Evolutionary conservation across 2,888 invertebrate genomes (phyloP), one percentile per base, ranked within the genome.

Genomic region (Athalia circularis): DNA sequence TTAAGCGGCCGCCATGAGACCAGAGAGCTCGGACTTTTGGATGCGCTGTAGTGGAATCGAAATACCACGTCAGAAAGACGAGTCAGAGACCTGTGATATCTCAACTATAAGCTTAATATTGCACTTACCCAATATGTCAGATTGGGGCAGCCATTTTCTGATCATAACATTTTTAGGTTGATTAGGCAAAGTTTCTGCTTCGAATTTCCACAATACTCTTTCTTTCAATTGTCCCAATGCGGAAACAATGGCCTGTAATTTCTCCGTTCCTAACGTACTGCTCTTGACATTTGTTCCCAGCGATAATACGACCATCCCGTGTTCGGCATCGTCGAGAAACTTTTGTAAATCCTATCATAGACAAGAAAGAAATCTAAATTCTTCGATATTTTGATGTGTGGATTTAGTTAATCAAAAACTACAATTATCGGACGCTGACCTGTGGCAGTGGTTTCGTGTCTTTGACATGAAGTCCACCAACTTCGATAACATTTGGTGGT

Each of bases 31-130:
- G 79, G 4, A 81, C 57, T n/a, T 80, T 81, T 3, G 79, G 78
- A 15, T 81, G 80, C 78, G 65, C 81, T 81, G 45, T 48, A 52
- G 3, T 61, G 5, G 48, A 7, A 70, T 2, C 29, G 29, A 29
- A 29, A 29, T 29, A 29, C 29, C 29, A 29, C 29, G 29, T 29
- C 29, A 29, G 29, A 29, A 29, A 29, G 57, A 15, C n/a, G 50
- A 57, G 0, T 29, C 2, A 29, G 29, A 29, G 29, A 29, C 2
- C 90, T 90, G 83, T 91, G 91, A 3, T 89, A 89, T 79, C 91
- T 86, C 80, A 91, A 90, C 13, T 88, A 86, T 43, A 82, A 83
- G 0, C 87, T 11, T n/a, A n/a, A 2, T 47, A 11, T 3, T 59
- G 47, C 47, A 45, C 47, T 80, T 61, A 43, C 81, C 57, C 5